Conservation (phyloP, 2,113 vertebrate genomes). For the Oncorhynchus mykiss region DNA sequence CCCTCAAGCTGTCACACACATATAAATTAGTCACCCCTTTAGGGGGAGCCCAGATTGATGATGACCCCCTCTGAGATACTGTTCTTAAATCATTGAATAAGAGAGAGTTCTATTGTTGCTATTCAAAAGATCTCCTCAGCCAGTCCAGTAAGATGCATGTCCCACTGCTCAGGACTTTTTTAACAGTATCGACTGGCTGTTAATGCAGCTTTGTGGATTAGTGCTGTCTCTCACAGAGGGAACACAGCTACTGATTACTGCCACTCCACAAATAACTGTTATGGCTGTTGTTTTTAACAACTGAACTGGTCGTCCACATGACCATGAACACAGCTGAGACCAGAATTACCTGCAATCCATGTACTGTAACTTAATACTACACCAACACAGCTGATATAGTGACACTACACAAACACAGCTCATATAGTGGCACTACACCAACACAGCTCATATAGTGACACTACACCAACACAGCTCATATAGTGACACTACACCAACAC, state of each 20-base stretch:
- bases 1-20: neutral
- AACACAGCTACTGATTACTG: constrained; percentile 8
- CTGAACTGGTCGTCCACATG: constrained; percentile 28
- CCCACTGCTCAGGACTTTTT: constrained; percentile 28
- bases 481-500: too few species aligned
- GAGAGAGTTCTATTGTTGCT: neutral
- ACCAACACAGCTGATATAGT: neutral
- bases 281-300: constrained; percentile 11
- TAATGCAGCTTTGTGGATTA: constrained; percentile 13
- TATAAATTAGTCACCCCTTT: constrained; percentile 27
- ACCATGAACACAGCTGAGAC: constrained; percentile 9
- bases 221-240: constrained; percentile 6
- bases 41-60: constrained; percentile 24
- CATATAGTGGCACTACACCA: too few species aligned
- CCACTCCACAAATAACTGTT: neutral
- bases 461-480: too few species aligned
- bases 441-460: too few species aligned
- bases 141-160: constrained; percentile 1
- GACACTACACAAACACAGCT: too few species aligned
- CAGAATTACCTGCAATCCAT: neutral
- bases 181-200: constrained; percentile 30
- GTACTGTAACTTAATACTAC: neutral
- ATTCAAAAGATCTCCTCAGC: neutral
- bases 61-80: constrained; percentile 6
- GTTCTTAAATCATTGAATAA: constrained; percentile 28